These are phyloP conservation scores for Chionoecetes opilio DNA, from an alignment of 1,140 invertebrate species.

Conservation along the genomic window DNA sequence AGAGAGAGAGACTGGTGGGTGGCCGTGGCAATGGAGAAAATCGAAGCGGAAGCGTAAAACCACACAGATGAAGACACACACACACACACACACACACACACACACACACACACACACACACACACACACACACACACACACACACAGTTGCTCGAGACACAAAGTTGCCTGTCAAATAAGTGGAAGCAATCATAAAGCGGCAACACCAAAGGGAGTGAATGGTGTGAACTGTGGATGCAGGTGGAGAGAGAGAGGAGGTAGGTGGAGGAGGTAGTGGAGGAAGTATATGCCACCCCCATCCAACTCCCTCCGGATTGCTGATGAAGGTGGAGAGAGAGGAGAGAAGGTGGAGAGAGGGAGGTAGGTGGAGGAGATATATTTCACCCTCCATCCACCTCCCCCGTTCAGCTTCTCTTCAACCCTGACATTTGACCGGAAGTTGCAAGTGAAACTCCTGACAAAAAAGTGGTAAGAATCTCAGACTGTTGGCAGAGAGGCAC, in stretches of 20 bases:
- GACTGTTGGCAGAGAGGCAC: too few relatives aligned
- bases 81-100: too few relatives aligned
- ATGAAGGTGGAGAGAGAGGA: neutral
- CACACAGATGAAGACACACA: too few relatives aligned
- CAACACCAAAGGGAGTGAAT: neutral
- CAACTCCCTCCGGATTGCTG: too few relatives aligned
- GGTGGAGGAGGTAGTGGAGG: neutral
- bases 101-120: too few relatives aligned
- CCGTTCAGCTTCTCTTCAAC: neutral
- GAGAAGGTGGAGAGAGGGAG: neutral
- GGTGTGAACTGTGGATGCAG: neutral
- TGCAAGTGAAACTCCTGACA: slow-evolving; percentile 43
- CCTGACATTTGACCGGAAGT: slow-evolving; percentile 64
- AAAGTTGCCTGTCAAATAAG: too few relatives aligned
- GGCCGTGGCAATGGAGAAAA: neutral
- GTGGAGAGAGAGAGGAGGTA: neutral
- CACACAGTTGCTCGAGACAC: too few relatives aligned
- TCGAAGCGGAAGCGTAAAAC: too few relatives aligned
- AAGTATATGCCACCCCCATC: too few relatives aligned
- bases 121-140: too few relatives aligned
- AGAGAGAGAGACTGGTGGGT: neutral
- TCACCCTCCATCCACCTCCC: neutral
- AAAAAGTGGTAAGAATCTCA: slow-evolving; percentile 36
- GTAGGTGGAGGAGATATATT: neutral
- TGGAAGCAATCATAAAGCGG: too few relatives aligned